These are phyloP conservation scores for Hydrozoanthus gracilis DNA, from an alignment of 92 coral and sea anemone genomes.

Conservation along the genomic window DNA sequence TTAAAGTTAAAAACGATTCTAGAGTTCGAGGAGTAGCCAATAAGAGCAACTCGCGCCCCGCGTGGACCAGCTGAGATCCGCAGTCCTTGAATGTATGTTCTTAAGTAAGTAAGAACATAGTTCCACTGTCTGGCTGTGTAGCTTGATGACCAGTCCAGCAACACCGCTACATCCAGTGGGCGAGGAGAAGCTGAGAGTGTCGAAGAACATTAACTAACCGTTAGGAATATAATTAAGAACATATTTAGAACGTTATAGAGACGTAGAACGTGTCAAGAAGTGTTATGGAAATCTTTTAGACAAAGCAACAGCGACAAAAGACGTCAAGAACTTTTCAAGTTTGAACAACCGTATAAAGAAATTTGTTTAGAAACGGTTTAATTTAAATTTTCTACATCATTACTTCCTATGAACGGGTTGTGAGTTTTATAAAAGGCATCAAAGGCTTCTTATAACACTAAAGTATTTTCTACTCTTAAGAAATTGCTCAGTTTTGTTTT, in stretches of 20 bases:
- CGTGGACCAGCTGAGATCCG: slow-evolving; percentile 2
- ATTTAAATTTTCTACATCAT: no score
- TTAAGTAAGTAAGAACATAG: slow-evolving; percentile 15
- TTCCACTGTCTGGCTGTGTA: slow-evolving; percentile 7
- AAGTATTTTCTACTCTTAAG: no score
- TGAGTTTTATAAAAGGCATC: no score
- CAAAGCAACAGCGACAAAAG: neutral
- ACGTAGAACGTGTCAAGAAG: neutral
- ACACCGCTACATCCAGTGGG: slow-evolving; percentile 9
- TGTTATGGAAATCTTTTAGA: neutral
- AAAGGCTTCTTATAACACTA: no score
- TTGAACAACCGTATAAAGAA: no score
- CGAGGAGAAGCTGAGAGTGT: neutral
- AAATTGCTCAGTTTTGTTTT: no score
- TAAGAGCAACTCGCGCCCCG: slow-evolving; percentile 33
- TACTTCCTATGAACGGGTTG: no score
- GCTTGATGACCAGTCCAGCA: slow-evolving; percentile 29
- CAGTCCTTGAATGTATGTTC: neutral
- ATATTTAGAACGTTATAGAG: no score
- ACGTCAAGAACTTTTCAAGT: no score
- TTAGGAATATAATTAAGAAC: no score
- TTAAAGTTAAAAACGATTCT: slow-evolving; percentile 5
- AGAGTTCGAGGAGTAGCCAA: slow-evolving; percentile 27
- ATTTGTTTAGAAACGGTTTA: no score
- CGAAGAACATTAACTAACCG: neutral